phyloP scores from a whole-genome alignment of 2,797 vertebrate species.

The Cirrhinus mrigala region DNA sequence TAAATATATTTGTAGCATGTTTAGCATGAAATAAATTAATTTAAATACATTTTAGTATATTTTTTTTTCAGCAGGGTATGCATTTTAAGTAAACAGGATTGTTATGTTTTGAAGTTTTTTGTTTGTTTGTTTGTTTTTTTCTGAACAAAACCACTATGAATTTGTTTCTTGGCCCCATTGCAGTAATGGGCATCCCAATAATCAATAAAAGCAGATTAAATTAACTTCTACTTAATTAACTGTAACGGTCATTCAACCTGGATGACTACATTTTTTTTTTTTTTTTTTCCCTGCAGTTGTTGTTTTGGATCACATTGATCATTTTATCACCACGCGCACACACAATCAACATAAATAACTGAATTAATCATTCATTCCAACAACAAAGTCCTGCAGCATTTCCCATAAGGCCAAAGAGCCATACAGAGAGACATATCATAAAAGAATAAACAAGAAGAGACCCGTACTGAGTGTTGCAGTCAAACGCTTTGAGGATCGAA shows the following conservation, averaged over 20 bases:
- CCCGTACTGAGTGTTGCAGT: slow-evolving; percentile 59
- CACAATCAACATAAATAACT: slow-evolving; percentile 40
- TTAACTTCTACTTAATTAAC: slow-evolving; percentile 57
- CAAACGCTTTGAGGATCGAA: slow-evolving; percentile 63
- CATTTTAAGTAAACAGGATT: background rate
- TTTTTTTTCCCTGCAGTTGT: background rate
- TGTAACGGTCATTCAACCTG: slow-evolving; percentile 38
- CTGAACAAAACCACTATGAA: slow-evolving; percentile 3
- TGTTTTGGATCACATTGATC: slow-evolving; percentile 39
- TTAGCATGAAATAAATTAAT: too few relatives aligned
- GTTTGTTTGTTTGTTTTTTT: background rate
- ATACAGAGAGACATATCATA: slow-evolving; percentile 53
- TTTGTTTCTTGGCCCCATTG: slow-evolving; percentile 25
- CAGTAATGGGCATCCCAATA: slow-evolving; percentile 46
- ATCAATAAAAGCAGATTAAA: slow-evolving; percentile 53
- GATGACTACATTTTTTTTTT: slow-evolving; percentile 14
- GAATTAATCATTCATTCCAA: slow-evolving; percentile 44
- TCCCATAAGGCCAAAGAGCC: slow-evolving; percentile 53
- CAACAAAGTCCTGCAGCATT: slow-evolving; percentile 59
- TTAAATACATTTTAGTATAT: too few relatives aligned
- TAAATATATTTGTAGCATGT: too few relatives aligned
- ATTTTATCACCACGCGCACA: slow-evolving; percentile 42
- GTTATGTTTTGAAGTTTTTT: background rate
- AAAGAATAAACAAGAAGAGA: slow-evolving; percentile 63
- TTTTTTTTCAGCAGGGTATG: background rate